Evolutionary conservation across 1,140 invertebrate species (phyloP).

Genomic region (Drosophila sturtevanti): DNA sequence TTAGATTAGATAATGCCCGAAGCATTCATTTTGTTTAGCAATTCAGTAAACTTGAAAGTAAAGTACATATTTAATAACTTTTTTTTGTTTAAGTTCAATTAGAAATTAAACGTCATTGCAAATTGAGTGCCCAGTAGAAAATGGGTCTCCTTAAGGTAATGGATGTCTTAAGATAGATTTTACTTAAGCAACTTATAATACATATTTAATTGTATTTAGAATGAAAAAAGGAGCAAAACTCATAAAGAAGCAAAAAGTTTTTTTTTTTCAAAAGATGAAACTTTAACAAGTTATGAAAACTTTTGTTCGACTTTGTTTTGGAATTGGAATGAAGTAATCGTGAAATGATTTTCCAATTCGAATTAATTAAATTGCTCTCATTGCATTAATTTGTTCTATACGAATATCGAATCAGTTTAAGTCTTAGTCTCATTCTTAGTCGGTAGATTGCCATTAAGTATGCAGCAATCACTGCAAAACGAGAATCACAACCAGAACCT

Average conservation of each 20-base stretch:
- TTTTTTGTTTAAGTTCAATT: background rate
- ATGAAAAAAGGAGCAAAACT: too few relatives aligned
- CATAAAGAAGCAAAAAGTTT: too few relatives aligned
- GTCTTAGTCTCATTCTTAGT: background rate
- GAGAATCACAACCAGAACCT: conserved; percentile 42
- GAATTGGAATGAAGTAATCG: background rate
- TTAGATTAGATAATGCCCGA: conserved; percentile 23
- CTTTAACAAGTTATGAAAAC: conserved; percentile 1
- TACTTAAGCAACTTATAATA: too few relatives aligned
- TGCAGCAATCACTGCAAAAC: conserved; percentile 63
- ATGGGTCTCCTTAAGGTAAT: background rate
- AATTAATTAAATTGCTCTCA: conserved; percentile 72
- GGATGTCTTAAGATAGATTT: too few relatives aligned
- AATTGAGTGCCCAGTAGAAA: background rate
- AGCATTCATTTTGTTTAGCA: background rate
- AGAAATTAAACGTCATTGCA: background rate
- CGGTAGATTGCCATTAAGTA: conserved; percentile 59
- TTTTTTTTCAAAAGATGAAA: background rate
- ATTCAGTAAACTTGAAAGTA: background rate
- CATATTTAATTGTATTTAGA: background rate
- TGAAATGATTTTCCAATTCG: conserved; percentile 43
- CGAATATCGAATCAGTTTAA: background rate
- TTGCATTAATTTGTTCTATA: conserved; percentile 13
- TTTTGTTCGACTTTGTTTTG: background rate
- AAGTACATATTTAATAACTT: background rate